A percentile compares a stretch with the other conserved stretches of the same genome.
phyloP scores from a whole-genome alignment of 2,797 vertebrate species.

The Sciaenops ocellatus region DNA sequence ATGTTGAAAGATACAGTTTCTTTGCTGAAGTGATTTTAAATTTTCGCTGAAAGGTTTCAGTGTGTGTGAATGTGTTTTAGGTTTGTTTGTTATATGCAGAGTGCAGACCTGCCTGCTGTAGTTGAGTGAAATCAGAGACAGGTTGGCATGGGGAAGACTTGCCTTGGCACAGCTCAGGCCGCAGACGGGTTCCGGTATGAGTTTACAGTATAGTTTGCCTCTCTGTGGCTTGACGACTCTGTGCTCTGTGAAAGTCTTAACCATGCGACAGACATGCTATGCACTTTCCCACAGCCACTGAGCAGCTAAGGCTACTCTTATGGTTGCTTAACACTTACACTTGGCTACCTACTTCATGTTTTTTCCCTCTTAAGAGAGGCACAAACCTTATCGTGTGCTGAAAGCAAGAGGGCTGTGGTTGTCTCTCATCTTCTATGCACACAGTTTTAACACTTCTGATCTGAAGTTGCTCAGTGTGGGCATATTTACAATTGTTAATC shows the following conservation, averaged over 20 bases:
- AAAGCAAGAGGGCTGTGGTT: conserved; percentile 19
- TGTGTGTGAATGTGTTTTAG: conserved; percentile 52
- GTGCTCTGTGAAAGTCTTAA: conserved; percentile 68
- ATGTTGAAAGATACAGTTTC: conserved; percentile 32
- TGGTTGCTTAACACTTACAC: conserved; percentile 67
- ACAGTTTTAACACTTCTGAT: conserved; percentile 22
- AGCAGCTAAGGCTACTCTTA: conserved; percentile 62
- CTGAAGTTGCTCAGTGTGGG: conserved; percentile 4
- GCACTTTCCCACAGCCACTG: conserved; percentile 76
- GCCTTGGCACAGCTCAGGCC: conserved; percentile 71
- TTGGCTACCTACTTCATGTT: conserved; percentile 49
- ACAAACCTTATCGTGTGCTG: conserved; percentile 23
- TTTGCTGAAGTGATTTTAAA: conserved; percentile 36
- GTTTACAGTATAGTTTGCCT: conserved; percentile 74
- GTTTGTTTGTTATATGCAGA: conserved; percentile 60
- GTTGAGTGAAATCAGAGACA: conserved; percentile 71
- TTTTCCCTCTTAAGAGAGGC: conserved; percentile 40
- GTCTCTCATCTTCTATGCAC: conserved; percentile 23
- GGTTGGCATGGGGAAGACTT: conserved; percentile 70
- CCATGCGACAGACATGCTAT: conserved; percentile 75
- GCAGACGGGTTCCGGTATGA: conserved; percentile 77
- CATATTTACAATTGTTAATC: conserved; percentile 8
- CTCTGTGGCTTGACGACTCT: conserved; percentile 78
- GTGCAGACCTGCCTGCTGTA: conserved; percentile 55
- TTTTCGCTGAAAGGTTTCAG: conserved; percentile 49